Evolutionary conservation across 2,888 invertebrate genomes (phyloP), one percentile per base, ranked within the genome.

Genomic region (Choreutis nemorana): DNA sequence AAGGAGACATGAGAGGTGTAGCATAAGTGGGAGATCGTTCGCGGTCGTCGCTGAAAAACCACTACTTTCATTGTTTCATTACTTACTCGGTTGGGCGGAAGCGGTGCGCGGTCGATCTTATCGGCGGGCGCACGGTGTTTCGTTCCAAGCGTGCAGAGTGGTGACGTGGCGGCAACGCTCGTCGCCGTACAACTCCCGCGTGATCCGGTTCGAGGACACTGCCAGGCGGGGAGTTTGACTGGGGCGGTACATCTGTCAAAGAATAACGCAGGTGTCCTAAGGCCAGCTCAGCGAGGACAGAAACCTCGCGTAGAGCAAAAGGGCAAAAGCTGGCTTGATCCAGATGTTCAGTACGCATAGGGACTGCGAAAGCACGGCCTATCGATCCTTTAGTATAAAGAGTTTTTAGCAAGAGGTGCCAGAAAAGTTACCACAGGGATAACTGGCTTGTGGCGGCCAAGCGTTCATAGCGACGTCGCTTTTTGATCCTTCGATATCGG

Each of bases 401-500:
- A 63, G 73, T 73, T 77, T 79, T 65, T 65, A 82, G 81, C 81
- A 73, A 83, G 83, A 84, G 82, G 83, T 86, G 83, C 75, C 83
- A 83, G 83, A 84, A 84, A 85, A 84, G 83, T 85, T 85, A 83
- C 84, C 83, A 83, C 82, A 83, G 83, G 83, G 83, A 84, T 83
- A 84, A 82, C 82, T 84, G 82, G 79, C 79, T 83, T 82, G 81
- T 81, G 82, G 82, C 82, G 75, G n/a, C n/a, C n/a, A n/a, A n/a
- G n/a, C n/a, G n/a, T n/a, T n/a, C n/a, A n/a, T n/a, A n/a, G 48
- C 55, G 60, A 60, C 55, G 83, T 81, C 79, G 82, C n/a, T n/a
- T 81, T 81, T 82, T 81, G 80, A 81, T 82, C 78, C 65, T 84
- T 84, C 81, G 81, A 83, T 82, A 78, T 83, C 81, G 81, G 81